Evolutionary conservation across 2,888 invertebrate genomes (phyloP).

Genomic region (Craniophora ligustri): DNA sequence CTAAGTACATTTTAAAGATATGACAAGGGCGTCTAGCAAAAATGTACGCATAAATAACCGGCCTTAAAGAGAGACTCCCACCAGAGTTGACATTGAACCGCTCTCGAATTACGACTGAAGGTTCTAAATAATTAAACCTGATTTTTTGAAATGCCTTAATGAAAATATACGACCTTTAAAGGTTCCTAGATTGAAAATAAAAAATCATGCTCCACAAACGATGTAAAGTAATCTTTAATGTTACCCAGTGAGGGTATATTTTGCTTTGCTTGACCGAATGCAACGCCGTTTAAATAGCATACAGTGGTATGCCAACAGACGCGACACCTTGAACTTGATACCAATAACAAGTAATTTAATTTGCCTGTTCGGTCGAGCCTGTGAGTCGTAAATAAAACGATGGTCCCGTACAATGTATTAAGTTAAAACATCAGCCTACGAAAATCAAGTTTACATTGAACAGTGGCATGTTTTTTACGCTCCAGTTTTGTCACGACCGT

Average conservation of each 20-base stretch:
- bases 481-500: conserved; percentile 17
- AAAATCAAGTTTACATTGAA: conserved; percentile 7
- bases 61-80: conserved; percentile 67
- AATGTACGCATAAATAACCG: conserved; percentile 61
- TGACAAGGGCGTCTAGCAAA: conserved; percentile 45
- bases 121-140: conserved; percentile 72
- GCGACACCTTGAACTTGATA: conserved; percentile 67
- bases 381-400: conserved; percentile 4
- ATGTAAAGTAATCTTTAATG: conserved; percentile 61
- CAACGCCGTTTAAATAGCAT: conserved; percentile 55
- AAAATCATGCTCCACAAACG: conserved; percentile 49
- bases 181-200: conserved; percentile 73
- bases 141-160: conserved; percentile 70
- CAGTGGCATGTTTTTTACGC: conserved; percentile 27
- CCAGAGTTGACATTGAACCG: conserved; percentile 55
- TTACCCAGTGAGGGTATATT: conserved; percentile 34
- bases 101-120: conserved; percentile 64
- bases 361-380: conserved; percentile 34
- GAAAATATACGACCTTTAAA: conserved; percentile 74
- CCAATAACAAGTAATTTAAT: conserved; percentile 56
- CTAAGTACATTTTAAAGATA: conserved; percentile 9
- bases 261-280: conserved; percentile 31
- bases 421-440: background rate
- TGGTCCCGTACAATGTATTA: conserved; percentile 2
- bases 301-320: conserved; percentile 60